Evolutionary conservation across 2,888 invertebrate species (phyloP).

Genomic region (Timema podura): DNA sequence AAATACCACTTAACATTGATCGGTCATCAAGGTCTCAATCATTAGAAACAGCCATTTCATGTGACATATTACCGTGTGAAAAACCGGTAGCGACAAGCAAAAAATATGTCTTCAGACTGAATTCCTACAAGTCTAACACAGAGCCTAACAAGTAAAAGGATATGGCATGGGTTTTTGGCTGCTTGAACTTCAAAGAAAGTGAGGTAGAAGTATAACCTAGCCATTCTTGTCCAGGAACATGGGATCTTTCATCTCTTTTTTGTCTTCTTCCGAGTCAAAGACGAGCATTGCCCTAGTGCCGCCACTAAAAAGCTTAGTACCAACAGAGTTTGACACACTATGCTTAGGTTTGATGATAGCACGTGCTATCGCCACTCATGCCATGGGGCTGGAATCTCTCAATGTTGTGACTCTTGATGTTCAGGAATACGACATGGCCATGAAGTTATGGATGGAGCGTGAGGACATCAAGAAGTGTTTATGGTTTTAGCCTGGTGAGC

Average conservation of each 20-base stretch:
- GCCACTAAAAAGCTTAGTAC: neutral
- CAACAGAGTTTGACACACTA: neutral
- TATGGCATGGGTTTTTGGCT: neutral
- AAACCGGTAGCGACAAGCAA: neutral
- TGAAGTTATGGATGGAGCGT: conserved; percentile 1
- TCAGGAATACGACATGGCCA: neutral
- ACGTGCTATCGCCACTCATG: neutral
- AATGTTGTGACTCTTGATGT: conserved; percentile 2
- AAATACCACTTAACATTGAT: neutral
- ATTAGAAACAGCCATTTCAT: conserved; percentile 10
- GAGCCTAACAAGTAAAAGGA: neutral
- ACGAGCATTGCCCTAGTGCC: neutral
- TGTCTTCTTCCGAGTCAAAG: neutral
- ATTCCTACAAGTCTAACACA: conserved; percentile 2
- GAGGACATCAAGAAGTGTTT: neutral
- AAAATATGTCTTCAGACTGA: neutral
- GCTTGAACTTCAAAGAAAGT: neutral
- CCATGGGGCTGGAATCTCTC: neutral
- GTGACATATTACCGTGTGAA: conserved; percentile 3
- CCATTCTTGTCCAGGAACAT: neutral
- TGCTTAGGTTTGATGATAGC: neutral
- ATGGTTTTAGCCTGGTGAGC: neutral
- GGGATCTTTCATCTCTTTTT: neutral
- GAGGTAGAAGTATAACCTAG: neutral
- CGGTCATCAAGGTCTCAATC: neutral